Conservation (phyloP, 2,888 invertebrate genomes). For the Liopterus haemorrhoidalis region DNA sequence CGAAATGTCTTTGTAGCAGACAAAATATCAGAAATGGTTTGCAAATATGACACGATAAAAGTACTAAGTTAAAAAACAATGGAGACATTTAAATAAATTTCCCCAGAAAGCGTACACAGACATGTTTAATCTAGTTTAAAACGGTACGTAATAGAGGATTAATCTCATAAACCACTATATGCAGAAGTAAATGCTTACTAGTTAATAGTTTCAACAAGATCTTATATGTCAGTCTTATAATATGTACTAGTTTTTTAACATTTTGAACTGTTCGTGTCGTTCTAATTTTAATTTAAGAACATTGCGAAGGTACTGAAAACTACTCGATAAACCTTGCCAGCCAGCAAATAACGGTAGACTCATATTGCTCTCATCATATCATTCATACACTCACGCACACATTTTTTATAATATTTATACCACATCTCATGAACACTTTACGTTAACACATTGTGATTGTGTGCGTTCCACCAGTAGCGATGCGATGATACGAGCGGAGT, state of each 20-base stretch:
- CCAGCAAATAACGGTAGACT: slow-evolving; percentile 19
- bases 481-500: background rate
- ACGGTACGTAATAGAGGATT: too few species aligned
- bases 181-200: too few species aligned
- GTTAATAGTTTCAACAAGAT: too few species aligned
- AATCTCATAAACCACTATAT: too few species aligned
- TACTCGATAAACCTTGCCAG: too few species aligned
- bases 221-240: slow-evolving; percentile 21
- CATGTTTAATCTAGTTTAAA: too few species aligned
- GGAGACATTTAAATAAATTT: too few species aligned
- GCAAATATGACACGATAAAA: too few species aligned
- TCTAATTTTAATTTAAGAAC: slow-evolving; percentile 15
- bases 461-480: slow-evolving; percentile 18
- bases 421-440: slow-evolving; percentile 40
- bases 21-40: too few species aligned
- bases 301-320: slow-evolving; percentile 19
- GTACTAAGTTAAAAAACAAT: too few species aligned
- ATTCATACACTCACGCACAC: slow-evolving; percentile 11
- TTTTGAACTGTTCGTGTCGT: background rate
- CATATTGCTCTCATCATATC: slow-evolving; percentile 22
- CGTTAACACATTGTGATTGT: slow-evolving; percentile 46
- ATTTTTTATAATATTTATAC: slow-evolving; percentile 26
- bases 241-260: slow-evolving; percentile 12
- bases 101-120: too few species aligned
- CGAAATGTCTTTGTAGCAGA: too few species aligned